These are phyloP conservation scores for Rhagoletis zephyria DNA, from an alignment of 1,140 invertebrate species.

Conservation along the genomic window DNA sequence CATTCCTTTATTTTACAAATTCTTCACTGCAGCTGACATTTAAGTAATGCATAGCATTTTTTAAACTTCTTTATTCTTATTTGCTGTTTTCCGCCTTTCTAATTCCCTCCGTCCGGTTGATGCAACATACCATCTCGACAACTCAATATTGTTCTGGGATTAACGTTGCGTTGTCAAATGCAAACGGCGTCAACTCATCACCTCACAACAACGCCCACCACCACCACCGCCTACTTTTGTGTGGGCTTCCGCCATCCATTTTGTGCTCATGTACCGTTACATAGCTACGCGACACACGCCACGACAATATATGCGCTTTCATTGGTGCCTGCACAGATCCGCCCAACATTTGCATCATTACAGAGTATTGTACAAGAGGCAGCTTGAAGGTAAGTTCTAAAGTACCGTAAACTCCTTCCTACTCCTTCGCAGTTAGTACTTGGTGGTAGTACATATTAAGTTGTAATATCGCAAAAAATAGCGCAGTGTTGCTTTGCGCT, in stretches of 20 bases:
- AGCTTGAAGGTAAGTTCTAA: constrained; percentile 82
- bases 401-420: not conserved
- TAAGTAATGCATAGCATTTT: constrained; percentile 8
- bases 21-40: not conserved
- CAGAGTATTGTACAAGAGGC: constrained; percentile 91
- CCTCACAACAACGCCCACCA: not conserved
- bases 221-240: not conserved
- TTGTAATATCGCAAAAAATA: not conserved
- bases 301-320: constrained; percentile 93
- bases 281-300: constrained; percentile 89
- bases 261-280: not conserved
- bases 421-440: not conserved
- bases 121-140: not conserved
- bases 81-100: not conserved
- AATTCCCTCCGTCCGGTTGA: not conserved
- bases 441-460: not conserved
- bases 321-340: constrained; percentile 94
- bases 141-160: constrained; percentile 8
- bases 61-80: constrained; percentile 12
- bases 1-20: not conserved
- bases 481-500: not conserved
- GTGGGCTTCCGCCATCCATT: not conserved
- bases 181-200: not conserved
- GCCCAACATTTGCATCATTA: constrained; percentile 89
- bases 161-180: constrained; percentile 16